Conservation (phyloP, 2,113 vertebrate genomes). For the Stictonetta naevosa region DNA sequence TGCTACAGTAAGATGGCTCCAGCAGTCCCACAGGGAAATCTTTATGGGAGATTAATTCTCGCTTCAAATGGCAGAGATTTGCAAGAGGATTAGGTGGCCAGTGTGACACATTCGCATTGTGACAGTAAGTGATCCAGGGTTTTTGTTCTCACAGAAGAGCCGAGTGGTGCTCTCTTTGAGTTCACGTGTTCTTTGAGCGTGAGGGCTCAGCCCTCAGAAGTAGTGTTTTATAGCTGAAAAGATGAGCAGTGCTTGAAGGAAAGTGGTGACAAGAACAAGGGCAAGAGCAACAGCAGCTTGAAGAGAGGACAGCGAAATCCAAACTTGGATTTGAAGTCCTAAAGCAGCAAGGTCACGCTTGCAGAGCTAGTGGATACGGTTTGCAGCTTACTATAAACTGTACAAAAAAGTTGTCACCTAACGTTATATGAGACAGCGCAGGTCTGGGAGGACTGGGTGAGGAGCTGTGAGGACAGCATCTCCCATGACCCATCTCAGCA, state of each 20-base stretch:
- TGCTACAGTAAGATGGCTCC: slow-evolving; percentile 5
- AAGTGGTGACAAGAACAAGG: not conserved
- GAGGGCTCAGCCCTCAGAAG: not conserved
- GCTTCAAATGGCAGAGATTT: slow-evolving; percentile 62
- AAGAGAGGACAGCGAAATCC: not conserved
- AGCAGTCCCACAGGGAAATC: not conserved
- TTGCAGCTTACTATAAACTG: not conserved
- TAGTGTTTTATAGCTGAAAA: not conserved
- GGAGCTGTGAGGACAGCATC: not conserved
- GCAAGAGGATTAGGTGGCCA: slow-evolving; percentile 45
- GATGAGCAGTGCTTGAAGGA: slow-evolving; percentile 10
- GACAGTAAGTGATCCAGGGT: not conserved
- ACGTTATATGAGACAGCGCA: not conserved
- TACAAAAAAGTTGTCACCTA: not conserved
- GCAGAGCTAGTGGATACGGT: not conserved
- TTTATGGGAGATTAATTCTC: slow-evolving; percentile 44
- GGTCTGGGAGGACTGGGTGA: not conserved
- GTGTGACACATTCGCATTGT: not conserved
- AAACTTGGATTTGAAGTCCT: not conserved
- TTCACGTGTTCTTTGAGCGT: slow-evolving; percentile 2
- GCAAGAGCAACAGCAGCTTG: not conserved
- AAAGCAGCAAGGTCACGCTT: not conserved
- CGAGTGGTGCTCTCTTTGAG: not conserved
- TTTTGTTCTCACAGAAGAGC: not conserved
- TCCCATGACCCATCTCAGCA: not conserved